These are phyloP conservation scores for Cyphomyrus plagiostoma DNA, from an alignment of 2,113 vertebrate genomes.

Conservation along the genomic window DNA sequence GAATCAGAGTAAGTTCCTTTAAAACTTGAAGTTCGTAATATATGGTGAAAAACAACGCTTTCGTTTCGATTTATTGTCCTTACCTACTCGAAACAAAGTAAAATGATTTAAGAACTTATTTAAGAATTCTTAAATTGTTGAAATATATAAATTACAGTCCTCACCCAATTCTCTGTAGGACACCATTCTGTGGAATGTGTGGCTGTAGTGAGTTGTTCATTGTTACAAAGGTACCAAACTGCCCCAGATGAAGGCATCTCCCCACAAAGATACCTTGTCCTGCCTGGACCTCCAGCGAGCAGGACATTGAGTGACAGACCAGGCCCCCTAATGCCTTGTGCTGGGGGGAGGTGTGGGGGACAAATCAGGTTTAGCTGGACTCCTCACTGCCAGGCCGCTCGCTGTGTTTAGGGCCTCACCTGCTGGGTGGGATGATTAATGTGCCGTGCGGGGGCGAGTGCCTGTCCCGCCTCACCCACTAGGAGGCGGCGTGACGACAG, in stretches of 20 bases:
- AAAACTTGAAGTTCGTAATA: too few species aligned
- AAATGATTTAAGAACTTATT: neutral
- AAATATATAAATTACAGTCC: neutral
- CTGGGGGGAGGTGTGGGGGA: neutral
- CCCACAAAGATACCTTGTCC: neutral
- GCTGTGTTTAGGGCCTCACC: neutral
- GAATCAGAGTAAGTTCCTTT: neutral
- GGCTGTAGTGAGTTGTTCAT: neutral
- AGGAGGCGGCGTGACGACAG: neutral
- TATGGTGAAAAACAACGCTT: too few species aligned
- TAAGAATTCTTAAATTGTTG: neutral
- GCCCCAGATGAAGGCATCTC: neutral
- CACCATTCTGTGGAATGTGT: neutral
- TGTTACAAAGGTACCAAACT: neutral
- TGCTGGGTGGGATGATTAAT: neutral
- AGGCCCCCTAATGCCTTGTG: neutral
- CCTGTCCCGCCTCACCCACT: neutral
- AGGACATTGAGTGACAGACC: neutral
- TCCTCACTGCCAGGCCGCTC: neutral
- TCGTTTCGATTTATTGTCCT: too few species aligned
- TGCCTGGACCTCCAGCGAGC: neutral
- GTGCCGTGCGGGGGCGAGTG: too few species aligned
- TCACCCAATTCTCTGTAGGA: neutral
- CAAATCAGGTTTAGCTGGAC: neutral
- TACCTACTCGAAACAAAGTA: neutral